These are phyloP conservation scores for Cerastoderma edule DNA, from an alignment of 2,888 invertebrate genomes.

Conservation along the genomic window DNA sequence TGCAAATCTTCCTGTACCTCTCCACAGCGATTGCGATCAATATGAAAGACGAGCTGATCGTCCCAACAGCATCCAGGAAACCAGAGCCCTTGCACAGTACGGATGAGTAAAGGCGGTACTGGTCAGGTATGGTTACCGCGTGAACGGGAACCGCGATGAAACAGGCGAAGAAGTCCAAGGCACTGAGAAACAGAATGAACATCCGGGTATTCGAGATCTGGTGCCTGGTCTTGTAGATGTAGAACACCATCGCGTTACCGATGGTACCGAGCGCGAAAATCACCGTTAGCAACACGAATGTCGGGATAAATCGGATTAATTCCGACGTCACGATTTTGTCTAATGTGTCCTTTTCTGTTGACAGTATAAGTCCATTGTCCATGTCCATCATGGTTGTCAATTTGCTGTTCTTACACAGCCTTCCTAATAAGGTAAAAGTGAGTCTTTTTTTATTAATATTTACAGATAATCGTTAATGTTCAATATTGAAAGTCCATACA, in stretches of 20 bases:
- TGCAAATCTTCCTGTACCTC: constrained; percentile 14
- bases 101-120: constrained; percentile 5
- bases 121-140: constrained; percentile 2
- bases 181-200: constrained; percentile 14
- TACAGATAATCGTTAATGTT: no score
- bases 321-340: constrained; percentile 1
- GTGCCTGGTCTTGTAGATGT: constrained; percentile 10
- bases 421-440: no score
- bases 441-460: no score
- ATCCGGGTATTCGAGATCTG: constrained; percentile 1
- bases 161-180: constrained; percentile 12
- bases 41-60: background rate
- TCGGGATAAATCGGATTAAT: constrained; percentile 8
- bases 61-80: background rate
- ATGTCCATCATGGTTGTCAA: background rate
- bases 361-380: background rate
- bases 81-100: constrained; percentile 5
- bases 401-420: no score
- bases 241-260: constrained; percentile 15
- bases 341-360: background rate
- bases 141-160: background rate
- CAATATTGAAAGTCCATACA: no score
- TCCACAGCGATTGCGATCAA: constrained; percentile 13
- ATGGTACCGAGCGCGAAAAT: constrained; percentile 7
- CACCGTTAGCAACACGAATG: constrained; percentile 5